Conservation (phyloP, 2,113 vertebrate genomes). For the Anguilla rostrata region DNA sequence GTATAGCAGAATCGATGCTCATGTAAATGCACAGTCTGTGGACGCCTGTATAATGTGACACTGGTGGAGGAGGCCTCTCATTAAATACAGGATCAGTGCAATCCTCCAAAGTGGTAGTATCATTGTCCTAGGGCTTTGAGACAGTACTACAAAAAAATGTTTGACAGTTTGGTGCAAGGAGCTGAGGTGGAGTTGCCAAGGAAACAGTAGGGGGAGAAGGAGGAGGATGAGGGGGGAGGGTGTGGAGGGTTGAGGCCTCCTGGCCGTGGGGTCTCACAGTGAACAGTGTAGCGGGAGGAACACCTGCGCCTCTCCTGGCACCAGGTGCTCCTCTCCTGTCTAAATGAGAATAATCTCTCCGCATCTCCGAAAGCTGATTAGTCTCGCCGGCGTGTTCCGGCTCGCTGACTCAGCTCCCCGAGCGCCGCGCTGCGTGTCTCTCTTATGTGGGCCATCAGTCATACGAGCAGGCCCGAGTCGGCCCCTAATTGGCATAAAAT, state of each 20-base stretch:
- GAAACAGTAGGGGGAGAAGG: constrained; percentile 5
- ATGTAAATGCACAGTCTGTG: neutral
- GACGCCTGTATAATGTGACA: neutral
- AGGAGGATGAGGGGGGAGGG: neutral
- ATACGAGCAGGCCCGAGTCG: constrained; percentile 38
- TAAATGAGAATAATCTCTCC: constrained; percentile 24
- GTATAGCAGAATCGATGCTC: neutral
- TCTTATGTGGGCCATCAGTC: constrained; percentile 51
- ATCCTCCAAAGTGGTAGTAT: neutral
- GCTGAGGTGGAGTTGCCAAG: constrained; percentile 8
- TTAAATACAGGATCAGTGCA: neutral
- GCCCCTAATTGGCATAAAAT: constrained; percentile 54
- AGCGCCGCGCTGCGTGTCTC: constrained; percentile 32
- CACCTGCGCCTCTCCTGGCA: constrained; percentile 43
- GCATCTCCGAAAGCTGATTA: constrained; percentile 38
- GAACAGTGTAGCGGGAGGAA: neutral
- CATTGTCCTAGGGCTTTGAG: neutral
- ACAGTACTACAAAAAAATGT: neutral
- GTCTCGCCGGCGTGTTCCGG: constrained; percentile 27
- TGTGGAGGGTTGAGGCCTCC: constrained; percentile 24
- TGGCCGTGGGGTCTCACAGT: constrained; percentile 18
- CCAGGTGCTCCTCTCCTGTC: constrained; percentile 31
- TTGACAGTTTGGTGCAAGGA: neutral
- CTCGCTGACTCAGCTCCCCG: constrained; percentile 34
- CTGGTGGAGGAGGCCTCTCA: neutral